A percentile compares a stretch with the other conserved stretches of the same genome.
Evolutionary conservation across 2,113 vertebrate genomes (phyloP).

Genomic region (Orcinus orca): DNA sequence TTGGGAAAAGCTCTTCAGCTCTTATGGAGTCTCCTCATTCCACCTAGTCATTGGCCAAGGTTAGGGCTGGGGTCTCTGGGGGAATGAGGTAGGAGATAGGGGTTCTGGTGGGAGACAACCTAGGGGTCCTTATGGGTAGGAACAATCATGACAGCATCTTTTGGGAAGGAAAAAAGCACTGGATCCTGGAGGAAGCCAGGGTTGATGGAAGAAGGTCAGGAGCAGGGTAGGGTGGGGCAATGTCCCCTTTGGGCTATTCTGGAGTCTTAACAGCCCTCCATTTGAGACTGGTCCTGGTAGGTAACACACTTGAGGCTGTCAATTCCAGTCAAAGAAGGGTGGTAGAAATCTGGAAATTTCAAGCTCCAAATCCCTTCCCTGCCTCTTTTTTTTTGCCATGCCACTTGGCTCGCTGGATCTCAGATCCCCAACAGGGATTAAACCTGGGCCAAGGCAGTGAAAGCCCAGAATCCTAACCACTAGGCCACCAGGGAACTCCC

Average conservation of each 20-base stretch:
- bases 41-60: not conserved
- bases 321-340: not conserved
- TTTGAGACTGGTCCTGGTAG: not conserved
- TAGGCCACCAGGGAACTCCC: not conserved
- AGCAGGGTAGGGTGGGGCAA: not conserved
- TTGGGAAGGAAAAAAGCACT: not conserved
- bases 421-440: not conserved
- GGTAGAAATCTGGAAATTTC: not conserved
- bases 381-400: not conserved
- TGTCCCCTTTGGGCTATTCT: not conserved
- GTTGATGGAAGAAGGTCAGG: not conserved
- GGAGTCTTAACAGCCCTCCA: not conserved
- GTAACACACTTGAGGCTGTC: not conserved
- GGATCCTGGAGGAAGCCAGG: not conserved
- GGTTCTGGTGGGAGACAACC: not conserved
- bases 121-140: not conserved
- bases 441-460: not conserved
- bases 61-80: not conserved
- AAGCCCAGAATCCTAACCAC: not conserved
- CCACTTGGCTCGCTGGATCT: not conserved
- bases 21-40: not conserved
- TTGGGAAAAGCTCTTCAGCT: not conserved
- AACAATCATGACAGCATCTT: not conserved
- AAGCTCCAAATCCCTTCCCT: too few relatives aligned
- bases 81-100: not conserved